Evolutionary conservation across 1,140 invertebrate species (phyloP), one percentile per base, ranked within the genome.

Genomic region (Apis cerana): DNA sequence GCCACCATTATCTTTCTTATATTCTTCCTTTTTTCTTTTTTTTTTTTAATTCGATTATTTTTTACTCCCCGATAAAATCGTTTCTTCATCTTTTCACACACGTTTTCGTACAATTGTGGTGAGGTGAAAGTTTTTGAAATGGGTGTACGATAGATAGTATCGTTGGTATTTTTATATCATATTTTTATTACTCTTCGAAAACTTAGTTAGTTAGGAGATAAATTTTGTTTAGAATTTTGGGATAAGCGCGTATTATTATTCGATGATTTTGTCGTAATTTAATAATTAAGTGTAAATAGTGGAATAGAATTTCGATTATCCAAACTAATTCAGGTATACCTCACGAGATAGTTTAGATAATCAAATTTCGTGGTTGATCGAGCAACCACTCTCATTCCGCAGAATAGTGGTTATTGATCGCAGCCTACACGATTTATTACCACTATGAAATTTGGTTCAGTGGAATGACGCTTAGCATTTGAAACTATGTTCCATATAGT

Each of bases 401-500:
- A 50, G 64, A 21, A 69, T 48, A 69, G 76, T 78, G 76, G 68
- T 74, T 80, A 80, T 74, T 65, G 69, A 80, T 71, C 69, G 69
- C 54, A 19, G 50, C 33, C 78, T 67, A 50, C 50, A 64, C 50
- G 64, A 74, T 54, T 80, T 72, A 80, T 80, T 80, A 67, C n/a
- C 54, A 78, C 17, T 59, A 69, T 59, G 59, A 71, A 72, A 74
- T 80, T 72, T 61, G 72, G 27, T 76, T 43, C 11, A 12, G 19
- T 17, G 17, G 56, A 78, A 54, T 23, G 58, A 65, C 23, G 78
- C 64, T 33, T 52, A 82, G 52, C 17, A 69, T 52, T 33, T 48
- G 33, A 17, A 21, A 48, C 8, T 48, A 2, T 17, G 3, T 12
- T 15, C 7, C 27, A 19, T 23, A 61, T 17, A 13, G 8, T 19